Conservation (phyloP, 2,797 vertebrate genomes). For the Syncerus caffer region DNA sequence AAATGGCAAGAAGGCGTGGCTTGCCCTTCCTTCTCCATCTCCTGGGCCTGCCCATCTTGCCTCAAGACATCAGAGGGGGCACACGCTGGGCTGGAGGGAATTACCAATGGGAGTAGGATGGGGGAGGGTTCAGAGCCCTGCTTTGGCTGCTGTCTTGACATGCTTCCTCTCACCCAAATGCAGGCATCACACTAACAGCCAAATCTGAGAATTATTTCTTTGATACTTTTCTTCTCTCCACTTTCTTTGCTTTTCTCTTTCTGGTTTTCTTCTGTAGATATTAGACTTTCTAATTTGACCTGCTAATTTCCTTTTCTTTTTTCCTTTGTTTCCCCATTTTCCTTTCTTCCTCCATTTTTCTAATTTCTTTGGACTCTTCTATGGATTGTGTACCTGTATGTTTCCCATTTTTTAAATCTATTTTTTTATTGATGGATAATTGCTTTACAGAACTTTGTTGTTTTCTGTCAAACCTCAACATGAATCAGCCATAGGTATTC, state of each 20-base stretch:
- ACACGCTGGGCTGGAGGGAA: accelerated
- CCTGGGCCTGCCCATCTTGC: too few species aligned
- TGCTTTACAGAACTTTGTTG: neutral
- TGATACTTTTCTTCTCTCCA: neutral
- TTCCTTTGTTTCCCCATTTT: neutral
- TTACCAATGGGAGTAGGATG: accelerated
- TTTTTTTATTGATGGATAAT: neutral
- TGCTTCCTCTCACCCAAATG: neutral
- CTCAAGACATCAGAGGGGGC: too few species aligned
- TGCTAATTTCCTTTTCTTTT: neutral
- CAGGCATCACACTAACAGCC: too few species aligned
- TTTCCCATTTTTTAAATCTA: neutral
- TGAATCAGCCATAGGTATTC: neutral
- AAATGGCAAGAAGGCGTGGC: accelerated
- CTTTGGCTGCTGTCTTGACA: neutral
- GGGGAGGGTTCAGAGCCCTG: accelerated
- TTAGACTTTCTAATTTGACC: neutral
- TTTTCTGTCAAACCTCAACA: neutral
- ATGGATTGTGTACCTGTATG: neutral
- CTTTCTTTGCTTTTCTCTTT: neutral
- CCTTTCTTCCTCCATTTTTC: neutral
- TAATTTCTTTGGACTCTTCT: neutral
- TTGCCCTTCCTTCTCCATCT: too few species aligned
- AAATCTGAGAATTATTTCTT: neutral
- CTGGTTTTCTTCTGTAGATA: neutral